These are phyloP conservation scores for Prionailurus bengalensis DNA, from an alignment of 2,113 vertebrate genomes.

Conservation along the genomic window DNA sequence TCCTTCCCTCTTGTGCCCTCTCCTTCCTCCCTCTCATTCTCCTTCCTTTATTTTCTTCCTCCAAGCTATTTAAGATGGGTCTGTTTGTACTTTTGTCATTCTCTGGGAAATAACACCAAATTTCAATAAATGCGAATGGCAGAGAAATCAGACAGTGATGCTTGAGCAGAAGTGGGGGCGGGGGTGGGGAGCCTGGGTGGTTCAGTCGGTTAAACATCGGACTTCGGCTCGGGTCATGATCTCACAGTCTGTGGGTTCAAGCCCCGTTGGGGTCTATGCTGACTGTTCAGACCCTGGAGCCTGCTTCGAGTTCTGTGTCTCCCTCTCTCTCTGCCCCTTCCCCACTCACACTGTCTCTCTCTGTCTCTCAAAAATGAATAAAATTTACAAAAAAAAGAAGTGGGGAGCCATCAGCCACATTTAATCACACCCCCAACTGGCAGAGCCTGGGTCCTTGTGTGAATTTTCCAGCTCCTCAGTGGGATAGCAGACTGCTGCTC, in stretches of 20 bases:
- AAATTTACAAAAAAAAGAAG: too few species aligned
- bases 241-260: too few species aligned
- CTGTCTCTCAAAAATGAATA: too few species aligned
- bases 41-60: not conserved
- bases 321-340: too few species aligned
- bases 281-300: too few species aligned
- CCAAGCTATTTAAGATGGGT: not conserved
- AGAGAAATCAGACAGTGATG: not conserved
- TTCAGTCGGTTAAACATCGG: too few species aligned
- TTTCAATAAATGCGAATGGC: slow-evolving; percentile 21
- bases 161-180: not conserved
- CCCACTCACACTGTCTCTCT: too few species aligned
- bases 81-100: not conserved
- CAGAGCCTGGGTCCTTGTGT: not conserved
- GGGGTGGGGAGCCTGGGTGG: too few species aligned
- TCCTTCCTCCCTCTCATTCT: not conserved
- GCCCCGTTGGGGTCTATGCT: not conserved
- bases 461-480: not conserved
- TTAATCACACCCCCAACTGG: not conserved
- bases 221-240: too few species aligned
- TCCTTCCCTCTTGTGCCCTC: not conserved
- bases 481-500: rapidly evolving
- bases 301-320: too few species aligned
- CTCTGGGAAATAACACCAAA: slow-evolving; percentile 22
- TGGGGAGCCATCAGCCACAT: not conserved